Conservation (phyloP, 2,888 invertebrate species). For the Neocrepidodera transversa region DNA sequence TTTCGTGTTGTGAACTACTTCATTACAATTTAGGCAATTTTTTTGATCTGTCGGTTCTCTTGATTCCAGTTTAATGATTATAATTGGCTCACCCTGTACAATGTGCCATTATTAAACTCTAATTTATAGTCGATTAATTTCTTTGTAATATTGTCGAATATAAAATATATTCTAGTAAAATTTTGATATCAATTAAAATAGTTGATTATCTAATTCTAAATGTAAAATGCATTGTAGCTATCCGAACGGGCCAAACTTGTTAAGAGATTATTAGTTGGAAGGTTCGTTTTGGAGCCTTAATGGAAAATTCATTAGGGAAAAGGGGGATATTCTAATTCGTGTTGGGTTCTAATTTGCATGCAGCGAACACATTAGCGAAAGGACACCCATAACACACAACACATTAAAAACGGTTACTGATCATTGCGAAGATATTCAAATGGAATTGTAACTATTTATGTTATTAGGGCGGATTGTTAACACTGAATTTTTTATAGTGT, state of each 20-base stretch:
- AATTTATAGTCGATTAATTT: too few species aligned
- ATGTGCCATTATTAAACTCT: too few species aligned
- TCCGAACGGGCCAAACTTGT: slow-evolving; percentile 18
- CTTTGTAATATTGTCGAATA: too few species aligned
- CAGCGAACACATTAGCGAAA: slow-evolving; percentile 9
- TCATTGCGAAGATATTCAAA: slow-evolving; percentile 15
- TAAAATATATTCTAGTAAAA: too few species aligned
- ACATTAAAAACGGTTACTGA: slow-evolving; percentile 15
- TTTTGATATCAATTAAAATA: too few species aligned
- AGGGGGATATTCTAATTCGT: slow-evolving; percentile 11
- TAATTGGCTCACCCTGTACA: too few species aligned
- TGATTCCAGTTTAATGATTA: too few species aligned
- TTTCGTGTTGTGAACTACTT: slow-evolving; percentile 4
- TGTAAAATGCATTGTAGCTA: too few species aligned
- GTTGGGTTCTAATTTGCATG: slow-evolving; percentile 17
- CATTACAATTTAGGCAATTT: slow-evolving; percentile 6
- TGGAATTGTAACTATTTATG: slow-evolving; percentile 16
- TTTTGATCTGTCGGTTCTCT: slow-evolving; percentile 1
- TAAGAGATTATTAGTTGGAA: slow-evolving; percentile 19
- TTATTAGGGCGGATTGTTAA: slow-evolving; percentile 6
- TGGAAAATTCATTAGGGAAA: slow-evolving; percentile 21
- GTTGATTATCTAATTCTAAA: too few species aligned
- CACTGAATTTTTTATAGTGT: slow-evolving; percentile 13
- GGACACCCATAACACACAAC: slow-evolving; percentile 11
- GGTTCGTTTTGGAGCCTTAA: slow-evolving; percentile 13